Base-by-base conservation (phyloP, 2,797 vertebrate genomes). In the Cichlasoma orientale region DNA sequence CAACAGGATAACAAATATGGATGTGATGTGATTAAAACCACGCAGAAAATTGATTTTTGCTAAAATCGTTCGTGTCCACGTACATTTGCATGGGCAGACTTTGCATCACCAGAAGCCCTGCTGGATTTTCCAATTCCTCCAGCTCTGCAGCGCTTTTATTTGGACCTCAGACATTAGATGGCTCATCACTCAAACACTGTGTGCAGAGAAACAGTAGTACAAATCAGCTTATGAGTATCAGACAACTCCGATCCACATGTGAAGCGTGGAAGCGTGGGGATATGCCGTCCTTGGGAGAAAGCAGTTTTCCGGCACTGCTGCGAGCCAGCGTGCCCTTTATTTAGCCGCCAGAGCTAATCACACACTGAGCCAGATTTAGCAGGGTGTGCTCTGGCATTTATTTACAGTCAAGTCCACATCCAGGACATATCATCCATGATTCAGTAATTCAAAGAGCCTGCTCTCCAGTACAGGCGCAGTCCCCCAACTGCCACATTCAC, bases 341-440 rank as follows among this genome's bases (percentile, higher is more conserved):
- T 77, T 82, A 81, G 75, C 82, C 38, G 89, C 91, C 92, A 94
- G 88, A 76, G 88, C 88, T 84, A 86, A 92, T 88, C 88, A 87
- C 72, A 77, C 74, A 50, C 73, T 66, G 78, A 77, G 90, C 87
- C 87, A 91, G 85, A 90, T 92, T 79, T 83, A 75, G 89, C 88
- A 84, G 91, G 75, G 88, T 90, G 88, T 92, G 91, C 91, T 93
- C 91, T 92, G 90, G 89, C 88, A 81, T 88, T 85, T 90, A 83
- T 90, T 90, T 86, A 75, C 84, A 77, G 79, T 31, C 2, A 68
- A 72, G 66, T 86, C 85, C 71, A 58, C 79, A 59, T 89, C 90
- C 91, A 91, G 88, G 74, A 88, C 80, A 59, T 78, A 84, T 92
- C 86, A 77, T 82, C 58, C 75, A 61, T 3, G 84, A 90, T 86